Base-by-base conservation (phyloP, 1,140 invertebrate species). In the Heliconius congener region DNA sequence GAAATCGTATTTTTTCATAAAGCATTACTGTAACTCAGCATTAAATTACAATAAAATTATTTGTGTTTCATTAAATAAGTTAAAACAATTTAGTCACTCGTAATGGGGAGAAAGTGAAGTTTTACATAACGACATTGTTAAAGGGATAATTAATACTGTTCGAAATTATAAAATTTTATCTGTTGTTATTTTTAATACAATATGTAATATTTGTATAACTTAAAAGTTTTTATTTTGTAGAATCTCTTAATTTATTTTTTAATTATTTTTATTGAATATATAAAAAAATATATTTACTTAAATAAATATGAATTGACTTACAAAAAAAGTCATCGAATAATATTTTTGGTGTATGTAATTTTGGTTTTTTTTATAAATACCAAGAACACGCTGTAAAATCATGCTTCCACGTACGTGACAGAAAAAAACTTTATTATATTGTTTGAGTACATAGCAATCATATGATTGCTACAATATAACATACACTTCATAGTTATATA, bases 21-120 rank as follows among this genome's bases (percentile, higher is more conserved):
- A 81, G 78, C 79, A 85, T 85, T 84, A 84, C 71, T 71, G 75
- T 75, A 76, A 81, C 76, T 82, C 82, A 76, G 83, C 77, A 83
- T 86, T 86, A 87, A 87, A 90, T 89, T 89, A 84, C 52, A 90
- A 88, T 90, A 87, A 86, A 89, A 86, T 88, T 84, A 84, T 66
- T 72, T 79, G 66, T 55, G 16, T 55, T 72, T 82, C 55, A 80
- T 81, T 81, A 80, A 81, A 82, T 39, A 77, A 78, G 55, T 81
- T 77, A 30, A 37, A 71, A 60, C 50, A 46, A 19, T 80, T 80
- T 55, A 30, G 37, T 46, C 55, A 27, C 74, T 30, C 55, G 37
- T 75, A 30, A 71, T 39, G 73, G 78, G 13, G 5, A 71, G 55
- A 71, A 73, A 76, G 66, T 76, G 30, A 37, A 76, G 60, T n/a